These are phyloP conservation scores for Vireo griseus DNA, from an alignment of 2,797 vertebrate species.

Conservation along the genomic window DNA sequence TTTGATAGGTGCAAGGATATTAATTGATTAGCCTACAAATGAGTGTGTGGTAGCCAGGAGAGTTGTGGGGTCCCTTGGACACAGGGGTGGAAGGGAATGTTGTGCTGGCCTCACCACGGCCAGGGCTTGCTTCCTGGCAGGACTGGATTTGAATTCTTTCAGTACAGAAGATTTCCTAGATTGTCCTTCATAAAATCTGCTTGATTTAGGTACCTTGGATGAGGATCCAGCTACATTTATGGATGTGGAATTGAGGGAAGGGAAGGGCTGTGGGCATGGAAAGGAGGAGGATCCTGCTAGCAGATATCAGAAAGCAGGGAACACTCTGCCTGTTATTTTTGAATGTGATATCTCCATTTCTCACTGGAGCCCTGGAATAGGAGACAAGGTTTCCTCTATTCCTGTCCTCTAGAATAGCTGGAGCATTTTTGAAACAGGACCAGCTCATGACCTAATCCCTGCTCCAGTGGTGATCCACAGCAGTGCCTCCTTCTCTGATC, in stretches of 20 bases:
- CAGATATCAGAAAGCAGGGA: background rate
- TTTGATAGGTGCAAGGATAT: background rate
- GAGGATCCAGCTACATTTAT: background rate
- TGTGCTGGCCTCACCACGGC: background rate
- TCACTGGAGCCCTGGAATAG: background rate
- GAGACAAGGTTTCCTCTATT: background rate
- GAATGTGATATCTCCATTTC: background rate
- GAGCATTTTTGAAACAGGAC: background rate
- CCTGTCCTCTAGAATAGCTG: background rate
- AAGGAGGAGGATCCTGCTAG: background rate
- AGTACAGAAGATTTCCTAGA: background rate
- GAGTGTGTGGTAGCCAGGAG: background rate
- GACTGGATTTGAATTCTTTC: background rate
- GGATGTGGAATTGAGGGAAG: background rate
- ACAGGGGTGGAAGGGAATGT: background rate
- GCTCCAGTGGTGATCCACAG: background rate
- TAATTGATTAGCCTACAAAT: background rate
- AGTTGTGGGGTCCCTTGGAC: no score
- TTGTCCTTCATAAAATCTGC: background rate
- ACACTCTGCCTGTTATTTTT: background rate
- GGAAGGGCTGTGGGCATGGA: fast-evolving
- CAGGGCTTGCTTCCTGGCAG: background rate
- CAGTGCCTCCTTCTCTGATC: background rate
- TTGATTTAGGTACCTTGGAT: background rate
- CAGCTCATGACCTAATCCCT: background rate